Conservation (phyloP, 1,140 invertebrate species). For the Argopecten irradians region DNA sequence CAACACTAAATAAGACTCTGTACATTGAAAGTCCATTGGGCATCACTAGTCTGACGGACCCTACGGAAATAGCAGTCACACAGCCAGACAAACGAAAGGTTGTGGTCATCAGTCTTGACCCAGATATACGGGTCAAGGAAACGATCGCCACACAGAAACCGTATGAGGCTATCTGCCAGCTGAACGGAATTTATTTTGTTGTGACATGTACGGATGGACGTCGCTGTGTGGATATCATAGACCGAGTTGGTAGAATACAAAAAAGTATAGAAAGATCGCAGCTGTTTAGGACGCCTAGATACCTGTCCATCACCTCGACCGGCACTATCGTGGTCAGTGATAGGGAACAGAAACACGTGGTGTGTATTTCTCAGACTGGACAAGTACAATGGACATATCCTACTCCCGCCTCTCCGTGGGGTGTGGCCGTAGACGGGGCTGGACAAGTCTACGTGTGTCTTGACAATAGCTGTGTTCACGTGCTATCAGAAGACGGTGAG, state of each 20-base stretch:
- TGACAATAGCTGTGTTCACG: slow-evolving; percentile 46
- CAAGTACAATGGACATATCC: slow-evolving; percentile 50
- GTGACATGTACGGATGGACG: slow-evolving; percentile 39
- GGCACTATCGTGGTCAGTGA: slow-evolving; percentile 48
- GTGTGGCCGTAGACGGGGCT: slow-evolving; percentile 38
- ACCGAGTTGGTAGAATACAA: slow-evolving; percentile 33
- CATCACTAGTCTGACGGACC: slow-evolving; percentile 30
- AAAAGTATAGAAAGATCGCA: slow-evolving; percentile 47
- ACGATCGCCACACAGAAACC: slow-evolving; percentile 40
- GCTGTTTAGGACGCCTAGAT: slow-evolving; percentile 42
- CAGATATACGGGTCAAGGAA: slow-evolving; percentile 29
- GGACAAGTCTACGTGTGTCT: slow-evolving; percentile 44
- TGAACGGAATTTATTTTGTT: slow-evolving; percentile 39
- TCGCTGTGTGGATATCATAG: slow-evolving; percentile 45
- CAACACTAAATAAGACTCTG: slow-evolving; percentile 27
- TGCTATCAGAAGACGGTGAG: slow-evolving; percentile 42
- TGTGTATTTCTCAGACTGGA: slow-evolving; percentile 38
- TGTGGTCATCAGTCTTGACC: slow-evolving; percentile 28
- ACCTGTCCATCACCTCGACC: slow-evolving; percentile 36
- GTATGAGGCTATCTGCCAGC: slow-evolving; percentile 47
- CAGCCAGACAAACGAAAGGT: slow-evolving; percentile 46
- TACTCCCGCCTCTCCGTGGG: slow-evolving; percentile 45
- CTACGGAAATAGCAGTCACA: slow-evolving; percentile 42
- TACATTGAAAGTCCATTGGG: slow-evolving; percentile 38
- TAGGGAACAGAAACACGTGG: slow-evolving; percentile 47